These are phyloP conservation scores for Archips xylosteana DNA, from an alignment of 2,888 invertebrate species.

Conservation along the genomic window DNA sequence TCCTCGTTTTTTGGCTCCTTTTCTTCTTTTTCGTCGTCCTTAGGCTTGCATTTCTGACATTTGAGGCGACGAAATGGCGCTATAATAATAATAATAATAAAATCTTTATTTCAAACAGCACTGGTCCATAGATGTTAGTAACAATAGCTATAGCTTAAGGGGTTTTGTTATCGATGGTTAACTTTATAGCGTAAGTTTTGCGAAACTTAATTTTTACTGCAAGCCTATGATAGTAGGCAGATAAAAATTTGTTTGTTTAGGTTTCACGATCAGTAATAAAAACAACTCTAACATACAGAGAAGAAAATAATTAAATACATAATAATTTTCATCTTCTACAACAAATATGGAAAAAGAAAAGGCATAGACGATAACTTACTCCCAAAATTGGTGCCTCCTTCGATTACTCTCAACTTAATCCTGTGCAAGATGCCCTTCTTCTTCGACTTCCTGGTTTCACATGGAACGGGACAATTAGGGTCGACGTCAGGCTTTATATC, in stretches of 20 bases:
- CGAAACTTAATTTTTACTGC: no score
- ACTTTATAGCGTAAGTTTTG: no score
- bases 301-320: no score
- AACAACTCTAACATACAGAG: not conserved
- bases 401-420: slow-evolving; percentile 71
- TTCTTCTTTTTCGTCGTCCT: slow-evolving; percentile 44
- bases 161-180: not conserved
- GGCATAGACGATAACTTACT: slow-evolving; percentile 58
- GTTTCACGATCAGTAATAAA: no score
- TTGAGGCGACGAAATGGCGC: slow-evolving; percentile 73
- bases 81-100: slow-evolving; percentile 45
- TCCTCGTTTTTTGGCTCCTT: slow-evolving; percentile 31
- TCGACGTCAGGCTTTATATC: slow-evolving; percentile 66
- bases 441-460: slow-evolving; percentile 58
- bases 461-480: slow-evolving; percentile 61
- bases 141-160: slow-evolving; percentile 5
- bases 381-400: slow-evolving; percentile 79
- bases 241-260: no score
- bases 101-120: no score
- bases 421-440: slow-evolving; percentile 69
- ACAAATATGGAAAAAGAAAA: not conserved
- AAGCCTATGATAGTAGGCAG: no score
- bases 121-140: no score
- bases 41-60: slow-evolving; percentile 53
- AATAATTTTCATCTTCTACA: not conserved